These are phyloP conservation scores for Tiaroga cobitis DNA, from an alignment of 2,797 vertebrate genomes.

Conservation along the genomic window DNA sequence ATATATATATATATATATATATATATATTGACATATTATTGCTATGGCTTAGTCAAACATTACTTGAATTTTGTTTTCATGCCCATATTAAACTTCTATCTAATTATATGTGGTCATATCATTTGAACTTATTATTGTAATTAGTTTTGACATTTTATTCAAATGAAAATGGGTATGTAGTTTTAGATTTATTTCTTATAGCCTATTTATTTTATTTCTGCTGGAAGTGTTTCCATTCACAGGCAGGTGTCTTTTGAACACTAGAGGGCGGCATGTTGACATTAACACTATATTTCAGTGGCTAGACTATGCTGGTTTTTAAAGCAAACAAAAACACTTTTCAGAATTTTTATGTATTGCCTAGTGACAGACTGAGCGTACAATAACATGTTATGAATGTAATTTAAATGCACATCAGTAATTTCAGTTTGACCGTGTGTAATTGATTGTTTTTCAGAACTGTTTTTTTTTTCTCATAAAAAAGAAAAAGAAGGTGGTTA, in stretches of 20 bases:
- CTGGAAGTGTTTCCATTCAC: not conserved
- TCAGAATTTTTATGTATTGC: conserved; percentile 21
- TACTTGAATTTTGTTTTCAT: not conserved
- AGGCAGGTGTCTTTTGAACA: conserved; percentile 12
- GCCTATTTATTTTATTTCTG: not conserved
- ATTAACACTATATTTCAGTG: not conserved
- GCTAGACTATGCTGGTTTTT: not conserved
- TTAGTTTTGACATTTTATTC: not conserved
- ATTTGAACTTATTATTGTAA: not conserved
- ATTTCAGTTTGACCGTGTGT: not conserved
- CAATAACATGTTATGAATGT: conserved; percentile 19
- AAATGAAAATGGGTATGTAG: not conserved
- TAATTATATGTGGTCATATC: not conserved
- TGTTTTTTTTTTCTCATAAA: not conserved
- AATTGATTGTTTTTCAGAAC: not conserved
- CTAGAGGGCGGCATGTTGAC: conserved; percentile 54
- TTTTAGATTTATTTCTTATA: not conserved
- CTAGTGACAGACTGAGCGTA: not conserved
- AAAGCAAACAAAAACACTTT: conserved; percentile 8
- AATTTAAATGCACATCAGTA: conserved; percentile 12
- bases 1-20: no score
- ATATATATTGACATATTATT: not conserved
- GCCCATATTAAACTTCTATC: not conserved
- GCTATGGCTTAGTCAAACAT: not conserved
- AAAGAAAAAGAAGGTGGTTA: conserved; percentile 1